Evolutionary conservation across 2,888 invertebrate genomes (phyloP).

Genomic region (Cataglyphis livida): DNA sequence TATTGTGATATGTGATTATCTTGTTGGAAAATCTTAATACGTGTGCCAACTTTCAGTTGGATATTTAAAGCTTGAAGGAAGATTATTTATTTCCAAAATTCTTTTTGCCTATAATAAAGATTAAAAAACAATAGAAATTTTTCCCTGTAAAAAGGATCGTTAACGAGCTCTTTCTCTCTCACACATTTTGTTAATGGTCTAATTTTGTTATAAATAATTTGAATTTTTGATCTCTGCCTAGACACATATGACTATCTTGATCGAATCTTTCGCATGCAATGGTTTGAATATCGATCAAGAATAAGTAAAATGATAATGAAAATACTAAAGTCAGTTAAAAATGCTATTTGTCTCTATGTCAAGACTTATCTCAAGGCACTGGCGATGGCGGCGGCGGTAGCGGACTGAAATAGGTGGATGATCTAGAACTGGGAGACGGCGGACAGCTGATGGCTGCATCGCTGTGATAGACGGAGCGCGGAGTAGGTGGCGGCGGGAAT

Average conservation of each 20-base stretch:
- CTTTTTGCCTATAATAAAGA: not conserved
- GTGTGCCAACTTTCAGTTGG: not conserved
- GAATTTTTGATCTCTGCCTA: not conserved
- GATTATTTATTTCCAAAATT: constrained; percentile 1
- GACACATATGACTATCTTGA: not conserved
- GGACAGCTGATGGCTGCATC: constrained; percentile 89
- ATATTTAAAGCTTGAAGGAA: not conserved
- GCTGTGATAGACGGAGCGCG: constrained; percentile 91
- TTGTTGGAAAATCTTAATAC: constrained; percentile 11
- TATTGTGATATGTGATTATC: constrained; percentile 5
- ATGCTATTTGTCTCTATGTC: not conserved
- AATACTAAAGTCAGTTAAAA: constrained; percentile 18
- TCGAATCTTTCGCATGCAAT: not conserved
- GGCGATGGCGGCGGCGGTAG: constrained; percentile 95
- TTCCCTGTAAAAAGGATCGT: no score
- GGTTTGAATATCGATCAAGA: constrained; percentile 3
- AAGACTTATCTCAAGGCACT: constrained; percentile 85
- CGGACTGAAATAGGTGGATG: constrained; percentile 93
- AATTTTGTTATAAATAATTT: not conserved
- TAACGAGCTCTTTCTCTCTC: not conserved
- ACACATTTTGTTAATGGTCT: not conserved
- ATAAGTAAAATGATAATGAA: not conserved
- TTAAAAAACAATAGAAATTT: not conserved
- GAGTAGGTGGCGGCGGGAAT: constrained; percentile 92
- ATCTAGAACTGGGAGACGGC: constrained; percentile 89